Evolutionary conservation across 2,888 invertebrate genomes (phyloP).

Genomic region (Formica aserva): DNA sequence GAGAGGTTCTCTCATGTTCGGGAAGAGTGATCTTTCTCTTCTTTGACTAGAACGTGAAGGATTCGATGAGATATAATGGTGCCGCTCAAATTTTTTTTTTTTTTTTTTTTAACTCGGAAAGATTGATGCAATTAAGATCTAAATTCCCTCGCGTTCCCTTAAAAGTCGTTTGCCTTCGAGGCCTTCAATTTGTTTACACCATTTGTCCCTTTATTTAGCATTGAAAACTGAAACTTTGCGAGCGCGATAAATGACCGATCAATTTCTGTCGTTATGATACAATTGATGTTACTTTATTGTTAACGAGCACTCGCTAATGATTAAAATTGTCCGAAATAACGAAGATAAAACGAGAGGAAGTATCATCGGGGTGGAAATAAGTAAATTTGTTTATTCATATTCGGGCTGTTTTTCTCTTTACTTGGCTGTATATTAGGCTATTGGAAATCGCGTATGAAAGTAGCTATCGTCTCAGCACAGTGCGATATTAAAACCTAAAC

Average conservation of each 20-base stretch:
- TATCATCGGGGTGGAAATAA: background rate
- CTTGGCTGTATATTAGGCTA: background rate
- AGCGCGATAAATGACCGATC: background rate
- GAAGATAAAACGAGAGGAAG: background rate
- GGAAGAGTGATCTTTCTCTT: background rate
- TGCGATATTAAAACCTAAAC: conserved; percentile 10
- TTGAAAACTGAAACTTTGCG: conserved; percentile 1
- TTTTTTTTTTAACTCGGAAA: background rate
- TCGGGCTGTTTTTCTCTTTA: background rate
- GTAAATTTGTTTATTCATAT: background rate
- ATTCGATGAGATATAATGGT: background rate
- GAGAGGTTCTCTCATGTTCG: background rate
- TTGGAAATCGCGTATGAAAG: background rate
- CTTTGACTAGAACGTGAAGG: background rate
- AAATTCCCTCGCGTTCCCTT: conserved; percentile 22
- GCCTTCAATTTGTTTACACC: conserved; percentile 1
- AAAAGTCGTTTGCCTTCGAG: conserved; percentile 1
- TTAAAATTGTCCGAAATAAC: conserved; percentile 9
- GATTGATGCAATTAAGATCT: conserved; percentile 20
- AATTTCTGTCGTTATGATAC: background rate
- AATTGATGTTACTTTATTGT: conserved; percentile 1
- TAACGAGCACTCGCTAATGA: background rate
- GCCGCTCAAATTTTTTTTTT: background rate
- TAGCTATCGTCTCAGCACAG: background rate
- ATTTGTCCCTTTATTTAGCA: conserved; percentile 28